Evolutionary conservation across 2,888 invertebrate species (phyloP), one percentile per base, ranked within the genome.

Genomic region (Orgyia antiqua): DNA sequence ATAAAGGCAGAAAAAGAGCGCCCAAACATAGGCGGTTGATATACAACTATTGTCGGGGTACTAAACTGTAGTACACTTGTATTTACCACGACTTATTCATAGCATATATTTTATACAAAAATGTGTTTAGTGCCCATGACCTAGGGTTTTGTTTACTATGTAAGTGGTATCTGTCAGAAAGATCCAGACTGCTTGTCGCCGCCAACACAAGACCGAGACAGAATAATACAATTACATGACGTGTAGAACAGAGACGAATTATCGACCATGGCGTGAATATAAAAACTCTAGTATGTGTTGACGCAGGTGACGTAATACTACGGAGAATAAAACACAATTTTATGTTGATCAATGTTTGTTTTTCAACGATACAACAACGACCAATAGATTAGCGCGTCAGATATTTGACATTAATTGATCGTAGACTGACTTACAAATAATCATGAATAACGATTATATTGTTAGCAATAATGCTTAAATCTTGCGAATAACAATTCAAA

Each of bases 171-270:
- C 60, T 67, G 77, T 50, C 67, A 67, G 69, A 72, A 70, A 67
- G 62, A 58, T 72, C 71, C 86, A 86, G 86, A 86, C 86, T 68
- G 86, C 84, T 69, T 86, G 86, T 83, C 86, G 86, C 86, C 86
- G 71, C 71, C 68, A 60, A 63, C 62, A 57, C 43, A 51, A 54
- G 72, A 83, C 63, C 51, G 72, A 71, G 82, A 83, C 60, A 53
- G 63, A 51, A 39, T 29, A 10, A 58, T 54, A 68, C 52, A 45
- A 43, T 52, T 53, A 54, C 58, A 42, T 44, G 41, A 44, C 33
- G 59, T 44, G 76, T 41, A 61, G 36, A 64, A 84, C 62, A 48
- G 73, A 72, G 77, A 76, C 42, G 44, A 61, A 39, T 45, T 45
- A 39, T 33, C 52, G 45, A 41, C 58, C 55, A 71, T 70, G 59